Base-by-base conservation (phyloP, 2,888 invertebrate genomes). In the Hydroisotoma schaefferi region DNA sequence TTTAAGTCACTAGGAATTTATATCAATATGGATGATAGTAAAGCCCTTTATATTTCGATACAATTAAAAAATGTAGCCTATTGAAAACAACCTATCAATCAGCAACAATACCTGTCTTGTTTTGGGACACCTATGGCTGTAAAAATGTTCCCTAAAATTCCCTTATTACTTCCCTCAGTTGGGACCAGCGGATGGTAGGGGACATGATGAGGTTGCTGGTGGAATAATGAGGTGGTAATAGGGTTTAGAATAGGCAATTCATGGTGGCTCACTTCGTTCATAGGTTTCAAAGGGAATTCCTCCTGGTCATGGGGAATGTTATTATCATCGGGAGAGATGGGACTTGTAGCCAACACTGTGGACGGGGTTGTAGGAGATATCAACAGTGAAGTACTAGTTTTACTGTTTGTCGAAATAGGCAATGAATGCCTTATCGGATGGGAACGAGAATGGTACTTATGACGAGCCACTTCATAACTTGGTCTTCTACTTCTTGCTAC, bases 171-270 rank as follows among this genome's bases (percentile, higher is more conserved):
- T 4, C 5, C n/a, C 5, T 40, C 40, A 15, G 40, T 54, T 26
- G 43, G 44, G 8, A 26, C 25, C 26, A 2, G 48, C 6, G 43
- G 40, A n/a, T n/a, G n/a, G n/a, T n/a, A 22, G 6, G 46, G 33
- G 15, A 26, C 20, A 43, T 48, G 44, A 23, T 22, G 22, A 46
- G 22, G 33, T 33, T 33, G 33, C 33, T 33, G 8, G 8, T 8
- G 33, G 15, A 15, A 15, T 33, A 8, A 10, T 33, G 33, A 12
- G 23, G 46, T 63, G 38, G 38, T 55, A 33, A 68, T 27, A 12
- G 68, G 65, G 29, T 63, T 59, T 27, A 68, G 52, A 49, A 68
- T 68, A 28, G 68, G 68, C 38, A 68, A 57, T 46, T 68, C 68
- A 40, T 49, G 20, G 33, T 27, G 47, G 29, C 29, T 20, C 26